These are phyloP conservation scores for Zingel zingel DNA, from an alignment of 2,113 vertebrate genomes.

Conservation along the genomic window DNA sequence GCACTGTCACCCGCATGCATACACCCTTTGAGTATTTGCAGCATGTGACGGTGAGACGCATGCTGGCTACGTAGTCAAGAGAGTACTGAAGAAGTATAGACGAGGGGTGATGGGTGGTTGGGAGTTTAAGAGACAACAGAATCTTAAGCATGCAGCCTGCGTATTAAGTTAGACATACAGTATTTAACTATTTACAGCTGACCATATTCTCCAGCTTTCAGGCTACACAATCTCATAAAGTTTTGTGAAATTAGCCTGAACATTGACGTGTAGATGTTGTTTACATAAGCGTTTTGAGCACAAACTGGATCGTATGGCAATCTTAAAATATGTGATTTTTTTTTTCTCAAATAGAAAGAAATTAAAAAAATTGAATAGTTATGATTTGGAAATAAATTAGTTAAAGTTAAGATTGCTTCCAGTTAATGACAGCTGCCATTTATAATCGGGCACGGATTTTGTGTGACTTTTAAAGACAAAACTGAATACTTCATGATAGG, in stretches of 20 bases:
- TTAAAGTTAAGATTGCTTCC: not conserved
- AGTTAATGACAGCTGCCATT: not conserved
- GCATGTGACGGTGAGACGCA: constrained; percentile 47
- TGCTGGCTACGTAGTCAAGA: constrained; percentile 20
- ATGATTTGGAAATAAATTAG: not conserved
- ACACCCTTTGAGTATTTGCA: constrained; percentile 51
- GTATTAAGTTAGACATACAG: constrained; percentile 6
- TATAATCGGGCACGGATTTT: not conserved
- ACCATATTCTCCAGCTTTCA: not conserved
- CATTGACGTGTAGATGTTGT: not conserved
- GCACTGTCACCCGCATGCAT: constrained; percentile 22
- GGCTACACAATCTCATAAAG: not conserved
- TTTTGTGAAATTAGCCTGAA: not conserved
- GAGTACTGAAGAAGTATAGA: constrained; percentile 11
- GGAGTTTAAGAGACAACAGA: constrained; percentile 5
- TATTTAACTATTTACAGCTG: constrained; percentile 20
- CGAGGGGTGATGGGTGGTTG: not conserved
- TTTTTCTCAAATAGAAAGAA: too few species aligned
- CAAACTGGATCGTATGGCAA: too few species aligned
- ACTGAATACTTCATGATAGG: constrained; percentile 1
- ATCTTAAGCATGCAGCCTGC: constrained; percentile 2
- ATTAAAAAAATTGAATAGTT: not conserved
- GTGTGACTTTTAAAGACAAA: constrained; percentile 28
- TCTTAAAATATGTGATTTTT: not conserved
- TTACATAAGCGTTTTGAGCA: too few species aligned